Conservation (phyloP, 2,113 vertebrate species). For the Colistium nudipinnis region DNA sequence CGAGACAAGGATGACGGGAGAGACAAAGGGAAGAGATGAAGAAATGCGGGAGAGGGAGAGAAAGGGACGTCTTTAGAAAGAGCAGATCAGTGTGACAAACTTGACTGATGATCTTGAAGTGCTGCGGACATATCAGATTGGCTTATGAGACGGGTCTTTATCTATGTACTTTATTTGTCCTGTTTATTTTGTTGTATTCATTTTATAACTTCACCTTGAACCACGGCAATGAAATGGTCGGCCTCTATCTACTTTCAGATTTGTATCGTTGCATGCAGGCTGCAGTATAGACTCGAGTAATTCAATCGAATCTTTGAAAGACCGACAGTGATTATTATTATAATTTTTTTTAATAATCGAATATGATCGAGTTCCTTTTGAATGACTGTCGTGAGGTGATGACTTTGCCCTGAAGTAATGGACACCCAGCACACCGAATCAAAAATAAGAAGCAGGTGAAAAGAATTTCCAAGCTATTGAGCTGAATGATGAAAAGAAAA, state of each 20-base stretch:
- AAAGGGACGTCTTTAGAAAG: background rate
- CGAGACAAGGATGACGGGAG: background rate
- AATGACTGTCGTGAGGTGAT: background rate
- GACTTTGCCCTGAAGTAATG: slow-evolving; percentile 21
- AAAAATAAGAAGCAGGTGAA: slow-evolving; percentile 26
- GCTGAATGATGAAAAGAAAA: slow-evolving; percentile 51
- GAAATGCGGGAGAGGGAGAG: background rate
- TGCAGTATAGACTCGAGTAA: slow-evolving; percentile 8
- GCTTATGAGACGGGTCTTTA: background rate
- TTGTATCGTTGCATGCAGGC: too few relatives aligned
- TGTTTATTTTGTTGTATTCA: background rate
- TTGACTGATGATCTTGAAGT: too few relatives aligned
- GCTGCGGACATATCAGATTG: too few relatives aligned
- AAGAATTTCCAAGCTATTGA: slow-evolving; percentile 47
- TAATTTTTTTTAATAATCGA: too few relatives aligned
- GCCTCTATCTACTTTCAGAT: background rate
- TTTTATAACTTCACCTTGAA: background rate
- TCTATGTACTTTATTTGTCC: background rate
- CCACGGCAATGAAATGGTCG: background rate
- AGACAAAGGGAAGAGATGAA: slow-evolving; percentile 4
- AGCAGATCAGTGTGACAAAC: background rate
- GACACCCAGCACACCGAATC: slow-evolving; percentile 21
- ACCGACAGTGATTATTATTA: too few relatives aligned
- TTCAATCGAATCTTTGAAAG: background rate
- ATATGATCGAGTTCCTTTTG: too few relatives aligned